Percentiles rank a stretch among this genome's conserved stretches.
phyloP scores from a whole-genome alignment of 2,888 invertebrate species.

The Himalopsyche kuldschensis region DNA sequence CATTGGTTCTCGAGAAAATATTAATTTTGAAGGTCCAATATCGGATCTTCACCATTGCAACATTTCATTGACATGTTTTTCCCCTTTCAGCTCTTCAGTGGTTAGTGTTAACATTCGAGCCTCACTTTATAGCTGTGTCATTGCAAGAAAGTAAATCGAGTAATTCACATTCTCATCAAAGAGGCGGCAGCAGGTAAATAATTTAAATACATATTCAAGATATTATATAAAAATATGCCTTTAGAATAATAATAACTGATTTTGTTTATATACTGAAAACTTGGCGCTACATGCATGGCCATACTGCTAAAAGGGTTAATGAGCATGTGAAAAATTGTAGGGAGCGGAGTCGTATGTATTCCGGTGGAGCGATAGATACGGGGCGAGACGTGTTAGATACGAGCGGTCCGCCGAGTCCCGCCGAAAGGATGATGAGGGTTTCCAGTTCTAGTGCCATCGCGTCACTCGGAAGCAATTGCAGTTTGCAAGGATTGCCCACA shows the following conservation, averaged over 20 bases:
- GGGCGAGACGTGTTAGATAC: constrained; percentile 49
- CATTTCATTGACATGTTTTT: not conserved
- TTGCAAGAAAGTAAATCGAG: constrained; percentile 57
- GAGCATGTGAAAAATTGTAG: constrained; percentile 19
- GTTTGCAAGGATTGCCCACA: constrained; percentile 37
- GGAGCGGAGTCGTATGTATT: constrained; percentile 35
- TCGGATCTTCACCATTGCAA: not conserved
- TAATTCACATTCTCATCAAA: constrained; percentile 30
- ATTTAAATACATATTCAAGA: constrained; percentile 12
- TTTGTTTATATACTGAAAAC: too few relatives aligned
- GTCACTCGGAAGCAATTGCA: constrained; percentile 48
- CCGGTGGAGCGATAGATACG: constrained; percentile 45
- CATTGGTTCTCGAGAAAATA: not conserved
- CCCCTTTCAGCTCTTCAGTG: constrained; percentile 68
- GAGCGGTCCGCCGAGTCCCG: constrained; percentile 31
- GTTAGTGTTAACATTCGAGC: constrained; percentile 83
- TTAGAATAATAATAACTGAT: too few relatives aligned
- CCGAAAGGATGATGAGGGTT: constrained; percentile 60
- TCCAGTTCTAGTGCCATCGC: constrained; percentile 72
- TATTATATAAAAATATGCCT: not conserved
- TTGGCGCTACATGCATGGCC: too few relatives aligned
- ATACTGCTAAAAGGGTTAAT: too few relatives aligned
- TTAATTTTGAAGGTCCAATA: not conserved
- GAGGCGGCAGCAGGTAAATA: constrained; percentile 48
- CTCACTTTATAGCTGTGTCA: constrained; percentile 79